Evolutionary conservation across 1,140 invertebrate genomes (phyloP).

Genomic region (Drosophila jambulina): DNA sequence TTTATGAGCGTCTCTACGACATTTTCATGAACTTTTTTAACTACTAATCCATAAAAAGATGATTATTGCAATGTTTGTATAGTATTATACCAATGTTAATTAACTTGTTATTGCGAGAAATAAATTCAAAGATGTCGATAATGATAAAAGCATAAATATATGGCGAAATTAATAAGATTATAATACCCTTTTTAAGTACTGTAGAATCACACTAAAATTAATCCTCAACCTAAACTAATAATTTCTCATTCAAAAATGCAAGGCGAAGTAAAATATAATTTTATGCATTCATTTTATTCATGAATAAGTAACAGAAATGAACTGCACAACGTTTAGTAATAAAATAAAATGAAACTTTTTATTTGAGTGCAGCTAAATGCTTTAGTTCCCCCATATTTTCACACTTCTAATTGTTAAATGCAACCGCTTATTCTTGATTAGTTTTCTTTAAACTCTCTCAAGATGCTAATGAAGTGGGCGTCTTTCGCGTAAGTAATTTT

Average conservation of each 20-base stretch:
- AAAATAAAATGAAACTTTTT: too few relatives aligned
- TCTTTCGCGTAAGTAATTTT: slow-evolving; percentile 1
- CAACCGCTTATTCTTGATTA: slow-evolving; percentile 8
- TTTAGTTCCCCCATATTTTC: background rate
- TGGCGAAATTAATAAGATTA: too few relatives aligned
- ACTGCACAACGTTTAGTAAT: background rate
- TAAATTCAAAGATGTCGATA: background rate
- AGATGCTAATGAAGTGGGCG: background rate
- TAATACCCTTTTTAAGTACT: background rate
- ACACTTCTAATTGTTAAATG: background rate
- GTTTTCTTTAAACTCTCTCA: background rate
- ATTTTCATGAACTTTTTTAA: slow-evolving; percentile 63
- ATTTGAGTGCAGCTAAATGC: background rate
- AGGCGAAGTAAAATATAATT: background rate
- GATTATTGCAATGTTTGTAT: background rate
- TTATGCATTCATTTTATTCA: too few relatives aligned
- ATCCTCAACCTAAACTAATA: background rate
- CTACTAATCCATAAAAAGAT: slow-evolving; percentile 18
- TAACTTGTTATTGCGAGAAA: slow-evolving; percentile 10
- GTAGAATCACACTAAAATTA: background rate
- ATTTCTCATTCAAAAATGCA: background rate
- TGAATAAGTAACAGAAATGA: background rate
- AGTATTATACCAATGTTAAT: background rate
- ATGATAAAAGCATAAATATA: background rate
- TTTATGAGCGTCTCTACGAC: slow-evolving; percentile 66